Evolutionary conservation across 1,140 invertebrate genomes (phyloP), one percentile per base, ranked within the genome.

Genomic region (Solen grandis): DNA sequence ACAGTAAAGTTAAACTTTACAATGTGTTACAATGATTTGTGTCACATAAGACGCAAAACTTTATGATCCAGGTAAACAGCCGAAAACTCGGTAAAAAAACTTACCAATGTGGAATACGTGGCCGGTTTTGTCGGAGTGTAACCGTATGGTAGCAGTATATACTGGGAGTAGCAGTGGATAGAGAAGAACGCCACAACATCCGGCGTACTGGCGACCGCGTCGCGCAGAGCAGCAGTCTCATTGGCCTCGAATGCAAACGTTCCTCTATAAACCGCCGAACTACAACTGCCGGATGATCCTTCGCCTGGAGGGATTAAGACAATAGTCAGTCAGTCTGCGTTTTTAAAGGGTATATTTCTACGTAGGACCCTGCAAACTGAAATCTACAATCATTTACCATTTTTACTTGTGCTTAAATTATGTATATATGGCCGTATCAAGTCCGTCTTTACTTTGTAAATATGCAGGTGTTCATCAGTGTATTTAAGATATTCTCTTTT

Each of bases 81-180:
- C n/a, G n/a, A 36, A 46, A 25, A 33, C 33, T 69, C 16, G 16
- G n/a, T 22, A 19, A 41, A 31, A 46, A 38, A 29, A 69, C 76
- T 60, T 60, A 79, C 76, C 27, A 69, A 55, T 1, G 60, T 29
- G 14, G 14, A 10, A 65, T 74, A 69, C 36, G 55, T 74, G 0
- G 54, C 16, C 8, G 73, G 62, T 31, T 57, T 19, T 8, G 54
- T 33, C 8, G 16, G 8, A 8, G n/a, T 79, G 76, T 74, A 75
- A 16, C 59, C 76, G 50, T 79, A 80, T 16, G 82, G 82, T 4
- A 70, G 25, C 5, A 83, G 70, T 25, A 84, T 54, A 5, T 72
- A 46, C 76, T 86, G 79, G 3, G 75, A 80, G 73, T 81, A 86
- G 16, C 76, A 72, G 69, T 86, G 85, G 16, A 86, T 57, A 14